Evolutionary conservation across 2,797 vertebrate genomes (phyloP).

Genomic region (Smutsia temminckii): DNA sequence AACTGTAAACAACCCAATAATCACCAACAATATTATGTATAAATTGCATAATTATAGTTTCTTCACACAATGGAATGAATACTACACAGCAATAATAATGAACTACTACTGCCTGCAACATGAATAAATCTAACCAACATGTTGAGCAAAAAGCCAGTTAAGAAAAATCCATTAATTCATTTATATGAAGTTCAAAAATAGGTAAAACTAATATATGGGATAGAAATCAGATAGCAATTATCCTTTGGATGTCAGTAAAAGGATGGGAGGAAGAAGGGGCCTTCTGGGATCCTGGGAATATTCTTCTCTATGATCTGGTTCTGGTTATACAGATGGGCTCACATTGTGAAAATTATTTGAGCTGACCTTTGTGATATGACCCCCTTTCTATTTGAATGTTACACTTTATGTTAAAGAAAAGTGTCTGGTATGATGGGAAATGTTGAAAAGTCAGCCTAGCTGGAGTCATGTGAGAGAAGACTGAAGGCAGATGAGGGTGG

Average conservation of each 20-base stretch:
- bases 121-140: neutral
- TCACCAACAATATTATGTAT: neutral
- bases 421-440: neutral
- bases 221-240: neutral
- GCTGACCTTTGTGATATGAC: neutral
- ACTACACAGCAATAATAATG: neutral
- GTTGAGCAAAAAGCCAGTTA: neutral
- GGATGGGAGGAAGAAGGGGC: fast-evolving
- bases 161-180: neutral
- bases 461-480: neutral
- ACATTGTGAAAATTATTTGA: neutral
- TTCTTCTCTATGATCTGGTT: neutral
- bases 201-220: neutral
- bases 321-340: neutral
- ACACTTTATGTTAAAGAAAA: neutral
- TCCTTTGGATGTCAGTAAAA: neutral
- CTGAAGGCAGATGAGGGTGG: neutral
- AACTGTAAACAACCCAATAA: neutral
- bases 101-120: neutral
- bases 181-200: neutral
- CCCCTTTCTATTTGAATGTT: neutral
- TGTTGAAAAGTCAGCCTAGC: neutral
- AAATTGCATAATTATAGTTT: neutral
- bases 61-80: neutral
- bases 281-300: neutral